Conservation (phyloP, 2,113 vertebrate genomes). For the Semicossyphus pulcher region DNA sequence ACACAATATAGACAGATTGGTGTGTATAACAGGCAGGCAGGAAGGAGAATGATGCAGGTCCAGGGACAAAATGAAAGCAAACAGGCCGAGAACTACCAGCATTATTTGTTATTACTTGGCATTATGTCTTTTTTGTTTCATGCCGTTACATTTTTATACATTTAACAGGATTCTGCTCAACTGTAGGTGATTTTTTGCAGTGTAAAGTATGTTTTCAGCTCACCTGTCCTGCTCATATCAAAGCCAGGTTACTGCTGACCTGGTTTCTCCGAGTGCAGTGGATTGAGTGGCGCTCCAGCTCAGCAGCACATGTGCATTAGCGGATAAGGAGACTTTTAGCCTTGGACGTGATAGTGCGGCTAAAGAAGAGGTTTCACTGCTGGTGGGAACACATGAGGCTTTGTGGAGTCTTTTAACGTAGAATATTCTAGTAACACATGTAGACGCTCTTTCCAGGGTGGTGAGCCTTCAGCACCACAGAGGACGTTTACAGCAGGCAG, state of each 20-base stretch:
- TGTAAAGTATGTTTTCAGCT: not conserved
- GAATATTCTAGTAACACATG: conserved; percentile 71
- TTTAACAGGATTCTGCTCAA: not conserved
- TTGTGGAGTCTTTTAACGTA: conserved; percentile 41
- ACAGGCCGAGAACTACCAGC: too few relatives aligned
- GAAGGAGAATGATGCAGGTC: too few relatives aligned
- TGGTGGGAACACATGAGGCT: conserved; percentile 29
- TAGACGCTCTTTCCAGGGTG: conserved; percentile 35
- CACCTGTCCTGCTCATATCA: not conserved
- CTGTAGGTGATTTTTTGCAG: not conserved
- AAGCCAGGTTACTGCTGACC: conserved; percentile 25
- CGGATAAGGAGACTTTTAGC: conserved; percentile 29
- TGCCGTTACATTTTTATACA: not conserved
- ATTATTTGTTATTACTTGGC: too few relatives aligned
- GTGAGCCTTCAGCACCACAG: conserved; percentile 21
- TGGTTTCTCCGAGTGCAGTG: conserved; percentile 22
- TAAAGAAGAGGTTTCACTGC: conserved; percentile 48
- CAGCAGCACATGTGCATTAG: conserved; percentile 33
- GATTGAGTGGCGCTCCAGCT: not conserved
- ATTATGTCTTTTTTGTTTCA: not conserved
- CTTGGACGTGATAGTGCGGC: conserved; percentile 8
- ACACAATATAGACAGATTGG: too few relatives aligned
- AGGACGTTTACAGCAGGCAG: conserved; percentile 30
- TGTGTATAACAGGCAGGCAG: too few relatives aligned
- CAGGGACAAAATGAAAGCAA: too few relatives aligned